Percentiles rank a stretch among this genome's conserved stretches.
Conservation (phyloP, 1,140 invertebrate species). For the Lepeophtheirus salmonis region DNA sequence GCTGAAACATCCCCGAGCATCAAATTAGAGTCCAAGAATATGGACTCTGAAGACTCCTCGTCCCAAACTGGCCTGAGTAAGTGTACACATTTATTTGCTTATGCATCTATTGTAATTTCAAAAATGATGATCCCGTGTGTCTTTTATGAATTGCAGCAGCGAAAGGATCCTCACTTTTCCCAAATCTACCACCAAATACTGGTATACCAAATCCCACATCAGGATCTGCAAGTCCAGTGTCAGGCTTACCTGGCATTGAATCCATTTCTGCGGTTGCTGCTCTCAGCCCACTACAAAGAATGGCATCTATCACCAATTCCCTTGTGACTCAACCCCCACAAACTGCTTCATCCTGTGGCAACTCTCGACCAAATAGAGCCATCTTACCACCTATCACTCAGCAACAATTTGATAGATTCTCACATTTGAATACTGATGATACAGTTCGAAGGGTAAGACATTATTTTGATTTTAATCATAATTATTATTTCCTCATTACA, state of each 20-base stretch:
- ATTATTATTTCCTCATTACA: background rate
- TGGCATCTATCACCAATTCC: slow-evolving; percentile 94
- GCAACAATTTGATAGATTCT: slow-evolving; percentile 95
- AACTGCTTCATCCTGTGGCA: slow-evolving; percentile 44
- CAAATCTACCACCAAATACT: background rate
- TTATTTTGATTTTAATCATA: background rate
- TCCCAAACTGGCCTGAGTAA: too few species aligned
- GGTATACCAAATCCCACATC: background rate
- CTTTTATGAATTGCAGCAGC: slow-evolving; percentile 5
- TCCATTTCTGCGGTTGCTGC: slow-evolving; percentile 24
- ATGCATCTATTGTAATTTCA: too few species aligned
- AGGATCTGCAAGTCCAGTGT: background rate
- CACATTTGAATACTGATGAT: slow-evolving; percentile 94
- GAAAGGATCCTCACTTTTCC: slow-evolving; percentile 3
- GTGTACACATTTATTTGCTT: too few species aligned
- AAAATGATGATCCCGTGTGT: too few species aligned
- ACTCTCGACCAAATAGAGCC: slow-evolving; percentile 72
- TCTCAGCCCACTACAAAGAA: slow-evolving; percentile 77
- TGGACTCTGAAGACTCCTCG: too few species aligned
- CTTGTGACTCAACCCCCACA: slow-evolving; percentile 73
- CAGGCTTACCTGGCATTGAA: background rate
- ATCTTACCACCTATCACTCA: slow-evolving; percentile 94
- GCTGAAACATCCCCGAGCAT: background rate
- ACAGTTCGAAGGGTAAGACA: slow-evolving; percentile 73
- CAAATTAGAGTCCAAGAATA: background rate